phyloP scores from a whole-genome alignment of 2,888 invertebrate species.

The Lepidonotus clava region DNA sequence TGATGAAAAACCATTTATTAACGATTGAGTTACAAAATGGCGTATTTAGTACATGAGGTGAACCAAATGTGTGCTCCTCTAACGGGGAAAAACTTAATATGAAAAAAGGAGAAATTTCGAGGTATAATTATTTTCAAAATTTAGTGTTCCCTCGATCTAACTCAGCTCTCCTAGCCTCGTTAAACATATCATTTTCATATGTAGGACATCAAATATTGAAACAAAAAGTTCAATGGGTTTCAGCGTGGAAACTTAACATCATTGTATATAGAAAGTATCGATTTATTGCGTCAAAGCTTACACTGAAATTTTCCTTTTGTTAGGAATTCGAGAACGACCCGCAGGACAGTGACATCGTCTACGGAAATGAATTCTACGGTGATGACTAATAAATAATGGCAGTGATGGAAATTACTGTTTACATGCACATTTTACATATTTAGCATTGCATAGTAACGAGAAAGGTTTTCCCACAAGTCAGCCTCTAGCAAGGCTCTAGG shows the following conservation, averaged over 20 bases:
- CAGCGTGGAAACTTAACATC: not conserved
- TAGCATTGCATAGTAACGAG: too few relatives aligned
- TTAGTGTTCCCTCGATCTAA: not conserved
- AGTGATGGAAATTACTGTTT: too few relatives aligned
- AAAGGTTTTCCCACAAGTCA: too few relatives aligned
- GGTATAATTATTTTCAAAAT: not conserved
- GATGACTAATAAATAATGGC: too few relatives aligned
- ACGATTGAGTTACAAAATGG: too few relatives aligned
- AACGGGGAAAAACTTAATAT: not conserved
- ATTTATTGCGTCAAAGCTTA: not conserved
- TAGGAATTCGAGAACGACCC: slow-evolving; percentile 26
- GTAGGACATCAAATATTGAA: not conserved
- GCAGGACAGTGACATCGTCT: slow-evolving; percentile 33
- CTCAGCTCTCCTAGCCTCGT: too few relatives aligned
- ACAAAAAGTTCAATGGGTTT: not conserved
- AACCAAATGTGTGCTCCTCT: not conserved
- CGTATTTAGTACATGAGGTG: not conserved
- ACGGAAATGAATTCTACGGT: not conserved
- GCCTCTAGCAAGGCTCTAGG: too few relatives aligned
- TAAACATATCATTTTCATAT: not conserved
- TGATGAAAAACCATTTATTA: too few relatives aligned
- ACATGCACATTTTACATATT: too few relatives aligned
- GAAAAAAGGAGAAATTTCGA: not conserved
- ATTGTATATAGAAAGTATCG: not conserved
- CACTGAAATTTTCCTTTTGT: not conserved